A percentile compares a stretch with the other conserved stretches of the same genome.
Evolutionary conservation across 2,797 vertebrate genomes (phyloP).

Genomic region (Threskiornis aethiopicus): DNA sequence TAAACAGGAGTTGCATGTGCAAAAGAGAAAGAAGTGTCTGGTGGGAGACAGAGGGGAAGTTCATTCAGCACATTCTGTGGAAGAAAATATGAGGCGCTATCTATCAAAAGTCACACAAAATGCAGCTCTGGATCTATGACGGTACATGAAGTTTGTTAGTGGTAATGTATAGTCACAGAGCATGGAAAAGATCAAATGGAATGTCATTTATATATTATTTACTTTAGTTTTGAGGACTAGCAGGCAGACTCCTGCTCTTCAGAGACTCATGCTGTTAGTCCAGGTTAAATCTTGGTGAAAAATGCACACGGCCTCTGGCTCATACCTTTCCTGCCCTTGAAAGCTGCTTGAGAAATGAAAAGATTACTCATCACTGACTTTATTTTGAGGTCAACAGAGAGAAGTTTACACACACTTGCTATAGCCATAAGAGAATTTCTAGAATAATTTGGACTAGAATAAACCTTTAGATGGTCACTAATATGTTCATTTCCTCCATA

Average conservation of each 20-base stretch:
- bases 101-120: neutral
- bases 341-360: neutral
- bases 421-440: neutral
- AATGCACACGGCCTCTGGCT: neutral
- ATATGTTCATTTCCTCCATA: neutral
- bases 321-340: neutral
- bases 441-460: neutral
- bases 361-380: neutral
- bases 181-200: slow-evolving; percentile 6
- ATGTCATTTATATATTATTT: slow-evolving; percentile 18
- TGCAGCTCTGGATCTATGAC: neutral
- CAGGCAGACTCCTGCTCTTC: neutral
- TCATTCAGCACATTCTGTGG: neutral
- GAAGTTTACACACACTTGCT: neutral
- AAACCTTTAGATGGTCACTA: neutral
- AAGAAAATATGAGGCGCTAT: neutral
- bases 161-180: neutral
- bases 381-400: neutral
- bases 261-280: neutral
- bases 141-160: neutral
- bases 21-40: neutral
- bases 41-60: neutral
- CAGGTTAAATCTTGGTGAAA: slow-evolving; percentile 7
- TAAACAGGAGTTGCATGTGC: neutral
- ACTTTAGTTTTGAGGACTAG: neutral